These are phyloP conservation scores for Pantelozetes paolii DNA, from an alignment of 2,888 invertebrate genomes.

Conservation along the genomic window DNA sequence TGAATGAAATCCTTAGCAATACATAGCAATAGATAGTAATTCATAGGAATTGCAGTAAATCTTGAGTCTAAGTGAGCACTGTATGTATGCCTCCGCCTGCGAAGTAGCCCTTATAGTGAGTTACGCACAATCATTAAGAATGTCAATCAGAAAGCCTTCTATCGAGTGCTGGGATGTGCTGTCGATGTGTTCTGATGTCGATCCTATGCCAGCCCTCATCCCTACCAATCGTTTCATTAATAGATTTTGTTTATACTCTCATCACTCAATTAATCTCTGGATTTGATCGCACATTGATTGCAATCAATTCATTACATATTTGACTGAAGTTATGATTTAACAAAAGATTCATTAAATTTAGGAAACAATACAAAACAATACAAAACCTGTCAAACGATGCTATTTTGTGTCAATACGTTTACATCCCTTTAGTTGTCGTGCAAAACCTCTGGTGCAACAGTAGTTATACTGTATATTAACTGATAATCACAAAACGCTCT, in stretches of 20 bases:
- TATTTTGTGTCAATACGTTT: too few species aligned
- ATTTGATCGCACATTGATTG: not conserved
- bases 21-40: not conserved
- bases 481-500: too few species aligned
- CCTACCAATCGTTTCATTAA: not conserved
- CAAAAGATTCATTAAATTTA: too few species aligned
- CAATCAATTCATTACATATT: not conserved
- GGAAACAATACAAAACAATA: too few species aligned
- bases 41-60: too few species aligned
- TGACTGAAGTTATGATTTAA: too few species aligned
- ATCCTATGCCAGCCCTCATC: not conserved
- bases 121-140: slow-evolving; percentile 13
- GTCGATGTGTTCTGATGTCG: too few species aligned
- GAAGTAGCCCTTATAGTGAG: not conserved
- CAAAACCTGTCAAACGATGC: too few species aligned
- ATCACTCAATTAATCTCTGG: not conserved
- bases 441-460: too few species aligned
- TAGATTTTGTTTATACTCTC: not conserved
- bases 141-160: not conserved
- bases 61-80: not conserved
- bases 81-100: not conserved
- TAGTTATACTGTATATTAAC: too few species aligned
- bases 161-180: too few species aligned
- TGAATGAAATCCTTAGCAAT: not conserved
- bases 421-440: too few species aligned